Evolutionary conservation across 1,140 invertebrate genomes (phyloP), one percentile per base, ranked within the genome.

Genomic region (Octopus sinensis): DNA sequence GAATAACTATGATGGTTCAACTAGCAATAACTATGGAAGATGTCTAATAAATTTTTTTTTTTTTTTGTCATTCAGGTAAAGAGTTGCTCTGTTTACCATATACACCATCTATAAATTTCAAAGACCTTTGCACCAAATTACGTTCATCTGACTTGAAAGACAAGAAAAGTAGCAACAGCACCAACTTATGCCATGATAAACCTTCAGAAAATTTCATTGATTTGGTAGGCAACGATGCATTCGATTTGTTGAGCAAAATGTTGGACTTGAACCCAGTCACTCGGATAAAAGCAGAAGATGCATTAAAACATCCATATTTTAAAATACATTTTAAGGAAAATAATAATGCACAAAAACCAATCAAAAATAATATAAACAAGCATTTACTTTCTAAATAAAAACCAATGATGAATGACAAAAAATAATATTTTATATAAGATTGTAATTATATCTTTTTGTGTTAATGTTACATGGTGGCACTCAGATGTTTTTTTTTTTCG

Each of bases 1-100:
- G 51, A 0, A 7, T 52, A 71, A 13, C 43, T 9, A 43, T 43
- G 30, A 43, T 43, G 30, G 30, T 43, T 43, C 30, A 43, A 2
- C 3, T 43, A 43, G 30, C 30, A 43, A 43, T 43, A 43, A 43
- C 30, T 3, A 43, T 43, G 51, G 4, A 73, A n/a, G 30, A 30
- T n/a, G 56, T 23, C n/a, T 56, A 5, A 7, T 52, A 71, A 53
- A 30, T 54, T 51, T 54, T n/a, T 17, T 6, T 56, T 80, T 13
- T 53, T 51, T 81, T 80, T 82, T 56, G 80, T 79, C 73, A 86
- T 86, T 30, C 85, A 92, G 91, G 91, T 53, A 93, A 93, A 83
- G 88, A 92, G 86, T 85, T 94, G 12, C 91, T 92, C 4, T 92
- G 93, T 56, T 93, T 91, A 85, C 92, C 93, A 81, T 87, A 89